Evolutionary conservation across 1,140 invertebrate genomes (phyloP).

Genomic region (Cydia fagiglandana): DNA sequence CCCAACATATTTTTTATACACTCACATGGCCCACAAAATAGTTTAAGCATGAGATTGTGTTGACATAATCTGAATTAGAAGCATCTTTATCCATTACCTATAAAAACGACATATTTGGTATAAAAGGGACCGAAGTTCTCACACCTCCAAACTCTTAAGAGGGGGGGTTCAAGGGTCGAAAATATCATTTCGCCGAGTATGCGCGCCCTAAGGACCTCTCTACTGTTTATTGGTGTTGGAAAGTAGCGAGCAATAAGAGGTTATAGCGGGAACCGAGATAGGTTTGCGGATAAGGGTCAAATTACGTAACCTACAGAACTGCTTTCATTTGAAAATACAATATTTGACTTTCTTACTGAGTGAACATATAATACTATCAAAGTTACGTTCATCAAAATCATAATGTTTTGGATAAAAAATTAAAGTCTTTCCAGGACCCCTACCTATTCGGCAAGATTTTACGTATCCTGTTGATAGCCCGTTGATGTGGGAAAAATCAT

Average conservation of each 20-base stretch:
- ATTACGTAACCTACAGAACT: neutral
- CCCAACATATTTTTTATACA: neutral
- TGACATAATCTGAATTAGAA: conserved; percentile 11
- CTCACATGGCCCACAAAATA: too few relatives aligned
- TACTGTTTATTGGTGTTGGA: conserved; percentile 26
- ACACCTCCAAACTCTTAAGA: conserved; percentile 14
- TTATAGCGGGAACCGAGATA: neutral
- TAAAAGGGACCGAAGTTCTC: conserved; percentile 3
- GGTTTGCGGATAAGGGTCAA: conserved; percentile 11
- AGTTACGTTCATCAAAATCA: too few relatives aligned
- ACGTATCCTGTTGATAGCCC: too few relatives aligned
- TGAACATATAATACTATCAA: too few relatives aligned
- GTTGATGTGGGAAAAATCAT: too few relatives aligned
- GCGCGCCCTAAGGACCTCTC: conserved; percentile 10
- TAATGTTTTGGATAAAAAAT: neutral
- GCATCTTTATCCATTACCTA: neutral
- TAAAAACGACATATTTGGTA: neutral
- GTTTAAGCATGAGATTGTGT: neutral
- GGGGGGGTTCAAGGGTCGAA: conserved; percentile 11
- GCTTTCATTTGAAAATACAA: neutral
- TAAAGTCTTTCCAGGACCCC: too few relatives aligned
- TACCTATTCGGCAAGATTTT: too few relatives aligned
- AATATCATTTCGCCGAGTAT: conserved; percentile 23
- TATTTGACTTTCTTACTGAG: neutral
- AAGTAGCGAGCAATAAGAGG: conserved; percentile 26